These are phyloP conservation scores for Erebia palarica DNA, from an alignment of 2,888 invertebrate genomes.

Conservation along the genomic window DNA sequence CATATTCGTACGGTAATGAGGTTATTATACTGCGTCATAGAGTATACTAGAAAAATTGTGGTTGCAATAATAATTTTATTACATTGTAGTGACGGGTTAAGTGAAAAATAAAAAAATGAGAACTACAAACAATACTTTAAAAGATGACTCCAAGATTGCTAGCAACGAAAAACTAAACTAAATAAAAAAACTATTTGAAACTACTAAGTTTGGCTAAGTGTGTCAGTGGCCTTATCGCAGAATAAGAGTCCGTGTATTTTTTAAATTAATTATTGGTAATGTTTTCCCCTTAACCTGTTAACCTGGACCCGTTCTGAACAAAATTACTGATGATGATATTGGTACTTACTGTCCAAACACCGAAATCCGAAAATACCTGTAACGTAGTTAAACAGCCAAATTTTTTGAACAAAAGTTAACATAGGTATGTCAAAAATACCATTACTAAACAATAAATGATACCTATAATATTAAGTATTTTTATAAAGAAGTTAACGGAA, in stretches of 20 bases:
- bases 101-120: neutral
- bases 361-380: neutral
- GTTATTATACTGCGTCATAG: neutral
- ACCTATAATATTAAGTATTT: too few relatives aligned
- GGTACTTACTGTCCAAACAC: slow-evolving; percentile 44
- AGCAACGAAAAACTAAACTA: neutral
- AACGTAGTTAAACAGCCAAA: neutral
- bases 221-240: slow-evolving; percentile 46
- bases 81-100: neutral
- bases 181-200: neutral
- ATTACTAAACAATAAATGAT: too few relatives aligned
- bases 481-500: too few relatives aligned
- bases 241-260: slow-evolving; percentile 41
- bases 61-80: neutral
- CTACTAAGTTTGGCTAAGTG: slow-evolving; percentile 37
- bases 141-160: neutral
- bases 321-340: slow-evolving; percentile 34
- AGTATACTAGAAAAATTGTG: too few relatives aligned
- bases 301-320: slow-evolving; percentile 52
- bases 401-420: neutral
- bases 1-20: slow-evolving; percentile 12
- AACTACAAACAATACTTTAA: neutral
- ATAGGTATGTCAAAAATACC: too few relatives aligned
- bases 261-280: slow-evolving; percentile 42
- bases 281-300: slow-evolving; percentile 62